Evolutionary conservation across 1,140 invertebrate species (phyloP), one percentile per base, ranked within the genome.

Genomic region (Meloidogyne hapla): DNA sequence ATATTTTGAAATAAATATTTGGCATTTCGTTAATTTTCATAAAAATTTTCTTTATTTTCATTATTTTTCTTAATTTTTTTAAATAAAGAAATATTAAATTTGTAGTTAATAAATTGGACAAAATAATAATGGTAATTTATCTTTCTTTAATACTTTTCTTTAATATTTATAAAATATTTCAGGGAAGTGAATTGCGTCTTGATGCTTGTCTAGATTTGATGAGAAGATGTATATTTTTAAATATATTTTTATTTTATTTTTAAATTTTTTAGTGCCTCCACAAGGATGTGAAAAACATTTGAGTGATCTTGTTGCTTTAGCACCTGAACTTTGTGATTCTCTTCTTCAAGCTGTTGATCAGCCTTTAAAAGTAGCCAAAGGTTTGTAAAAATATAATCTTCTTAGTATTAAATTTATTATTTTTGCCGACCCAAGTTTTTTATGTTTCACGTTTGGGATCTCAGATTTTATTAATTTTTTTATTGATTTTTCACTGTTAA

Each of bases 241-340:
- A 18, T 21, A 6, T 56, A 6, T 56, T 1, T n/a, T 56, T 56
- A 8, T 56, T n/a, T 8, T n/a, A 21, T 56, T 42, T 56, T n/a
- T 33, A 3, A 33, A 33, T 6, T n/a, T 21, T 56, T 56, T 56
- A 56, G 48, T 99, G 85, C 97, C 97, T 80, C 97, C 97, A 78
- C 96, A 99, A 89, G 93, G 98, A 89, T 98, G 99, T 84, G 96
- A 98, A 87, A 96, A 97, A 88, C 98, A 98, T 89, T 90, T 99
- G 65, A 94, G 93, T 88, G 95, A 99, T 91, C 90, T 99, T 81
- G 97, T 99, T 83, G 95, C 98, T 88, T 89, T 99, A 87, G 94
- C 95, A 74, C 96, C 96, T 62, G 91, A 91, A 88, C 90, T 99
- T 56, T 98, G 95, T 88, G 96, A 99, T 89, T 95, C 98, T 89